These are phyloP conservation scores for Puffinus mauretanicus DNA, from an alignment of 2,113 vertebrate genomes.

Conservation along the genomic window DNA sequence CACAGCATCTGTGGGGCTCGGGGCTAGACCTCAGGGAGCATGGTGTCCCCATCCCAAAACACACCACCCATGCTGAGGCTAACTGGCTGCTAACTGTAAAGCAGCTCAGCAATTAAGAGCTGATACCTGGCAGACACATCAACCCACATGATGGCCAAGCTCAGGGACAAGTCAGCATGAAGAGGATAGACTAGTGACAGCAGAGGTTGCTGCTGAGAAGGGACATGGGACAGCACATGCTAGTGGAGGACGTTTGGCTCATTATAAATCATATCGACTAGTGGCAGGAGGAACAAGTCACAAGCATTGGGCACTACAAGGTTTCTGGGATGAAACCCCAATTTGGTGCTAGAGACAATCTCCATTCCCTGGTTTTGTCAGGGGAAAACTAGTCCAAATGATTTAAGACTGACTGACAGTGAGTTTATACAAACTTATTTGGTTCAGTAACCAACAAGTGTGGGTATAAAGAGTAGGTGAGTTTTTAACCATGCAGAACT, in stretches of 20 bases:
- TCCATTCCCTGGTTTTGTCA: background rate
- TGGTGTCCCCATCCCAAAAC: background rate
- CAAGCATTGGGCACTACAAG: background rate
- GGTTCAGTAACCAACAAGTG: background rate
- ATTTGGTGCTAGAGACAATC: background rate
- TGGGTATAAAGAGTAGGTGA: background rate
- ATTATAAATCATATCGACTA: background rate
- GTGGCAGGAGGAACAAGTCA: background rate
- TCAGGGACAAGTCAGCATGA: background rate
- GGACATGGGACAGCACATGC: background rate
- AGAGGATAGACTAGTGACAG: background rate
- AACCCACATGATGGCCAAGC: no score
- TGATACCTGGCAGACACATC: background rate
- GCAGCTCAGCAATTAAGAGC: background rate
- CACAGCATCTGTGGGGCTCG: background rate
- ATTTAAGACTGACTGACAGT: background rate
- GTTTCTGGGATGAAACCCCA: background rate
- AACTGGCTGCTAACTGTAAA: background rate
- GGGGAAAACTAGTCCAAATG: background rate
- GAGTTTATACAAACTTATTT: background rate
- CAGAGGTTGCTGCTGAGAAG: background rate
- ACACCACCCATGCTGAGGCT: background rate
- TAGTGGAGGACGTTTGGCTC: background rate
- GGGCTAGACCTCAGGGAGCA: background rate
- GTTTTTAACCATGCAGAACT: background rate